These are phyloP conservation scores for Cardiocondyla obscurior DNA, from an alignment of 1,140 invertebrate species.

Conservation along the genomic window DNA sequence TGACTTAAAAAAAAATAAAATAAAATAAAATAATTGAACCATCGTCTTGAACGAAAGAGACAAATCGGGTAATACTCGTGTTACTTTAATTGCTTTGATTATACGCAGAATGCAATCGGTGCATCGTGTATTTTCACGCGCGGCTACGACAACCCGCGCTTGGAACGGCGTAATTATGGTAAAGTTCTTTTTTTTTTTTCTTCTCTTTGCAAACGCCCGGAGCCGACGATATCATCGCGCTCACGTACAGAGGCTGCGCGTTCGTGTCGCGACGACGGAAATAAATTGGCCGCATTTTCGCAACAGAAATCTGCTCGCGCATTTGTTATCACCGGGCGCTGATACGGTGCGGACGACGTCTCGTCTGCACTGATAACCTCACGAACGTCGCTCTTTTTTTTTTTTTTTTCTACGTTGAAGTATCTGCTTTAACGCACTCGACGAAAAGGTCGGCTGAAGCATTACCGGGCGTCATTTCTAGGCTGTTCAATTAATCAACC, in stretches of 20 bases:
- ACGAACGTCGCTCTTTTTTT: neutral
- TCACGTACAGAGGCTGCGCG: neutral
- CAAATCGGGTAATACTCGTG: neutral
- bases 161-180: constrained; percentile 28
- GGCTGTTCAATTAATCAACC: constrained; percentile 21
- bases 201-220: neutral
- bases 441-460: neutral
- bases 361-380: neutral
- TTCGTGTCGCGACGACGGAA: neutral
- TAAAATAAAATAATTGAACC: neutral
- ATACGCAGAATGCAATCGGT: neutral
- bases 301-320: constrained; percentile 36
- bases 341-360: constrained; percentile 6
- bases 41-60: constrained; percentile 9
- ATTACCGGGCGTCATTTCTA: neutral
- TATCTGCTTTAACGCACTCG: neutral
- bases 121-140: neutral
- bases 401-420: neutral
- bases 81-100: neutral
- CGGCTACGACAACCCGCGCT: constrained; percentile 18
- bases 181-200: constrained; percentile 30
- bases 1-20: neutral
- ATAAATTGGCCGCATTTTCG: constrained; percentile 34
- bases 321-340: constrained; percentile 17
- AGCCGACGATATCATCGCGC: constrained; percentile 22